Conservation (phyloP, 2,113 vertebrate species). For the Plestiodon gilberti region DNA sequence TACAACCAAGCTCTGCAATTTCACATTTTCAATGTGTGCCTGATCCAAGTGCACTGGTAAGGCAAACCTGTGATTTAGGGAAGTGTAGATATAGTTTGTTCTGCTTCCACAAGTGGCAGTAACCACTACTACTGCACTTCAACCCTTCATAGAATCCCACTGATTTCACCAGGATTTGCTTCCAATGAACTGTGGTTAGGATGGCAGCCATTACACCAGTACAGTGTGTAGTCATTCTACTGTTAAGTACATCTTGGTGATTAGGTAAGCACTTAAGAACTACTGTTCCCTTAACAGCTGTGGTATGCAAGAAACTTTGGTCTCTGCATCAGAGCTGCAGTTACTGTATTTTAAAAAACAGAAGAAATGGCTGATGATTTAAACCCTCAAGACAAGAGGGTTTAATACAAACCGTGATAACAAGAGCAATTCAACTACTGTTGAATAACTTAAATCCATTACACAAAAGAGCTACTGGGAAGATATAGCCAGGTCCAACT, state of each 20-base stretch:
- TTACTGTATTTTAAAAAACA: neutral
- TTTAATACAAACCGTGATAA: neutral
- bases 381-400: too few relatives aligned
- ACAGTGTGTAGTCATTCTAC: neutral
- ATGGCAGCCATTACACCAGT: neutral
- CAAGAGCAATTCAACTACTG: neutral
- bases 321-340: too few relatives aligned
- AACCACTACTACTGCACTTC: neutral
- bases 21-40: neutral
- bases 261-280: neutral
- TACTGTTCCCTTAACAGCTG: neutral
- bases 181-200: neutral
- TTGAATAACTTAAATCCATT: neutral
- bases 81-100: neutral
- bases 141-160: neutral
- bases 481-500: neutral
- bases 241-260: neutral
- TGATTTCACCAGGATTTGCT: neutral
- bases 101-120: neutral
- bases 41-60: neutral
- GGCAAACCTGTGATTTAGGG: neutral
- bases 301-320: neutral
- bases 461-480: neutral
- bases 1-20: neutral
- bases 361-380: neutral